A percentile compares a stretch with the other conserved stretches of the same genome.
Evolutionary conservation across 2,797 vertebrate genomes (phyloP).

Genomic region (Alca torda): DNA sequence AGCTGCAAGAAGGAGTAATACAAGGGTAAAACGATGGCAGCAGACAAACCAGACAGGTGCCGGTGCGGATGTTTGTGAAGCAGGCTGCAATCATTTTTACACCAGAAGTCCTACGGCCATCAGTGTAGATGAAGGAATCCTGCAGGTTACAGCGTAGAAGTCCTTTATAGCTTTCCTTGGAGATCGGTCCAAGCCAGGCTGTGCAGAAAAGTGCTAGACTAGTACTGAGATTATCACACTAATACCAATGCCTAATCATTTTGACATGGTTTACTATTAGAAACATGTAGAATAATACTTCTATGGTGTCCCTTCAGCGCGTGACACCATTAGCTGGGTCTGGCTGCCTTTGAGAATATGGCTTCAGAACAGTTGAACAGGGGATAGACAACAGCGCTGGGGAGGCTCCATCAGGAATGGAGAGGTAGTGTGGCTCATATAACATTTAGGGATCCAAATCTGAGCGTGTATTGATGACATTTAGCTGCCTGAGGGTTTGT

Average conservation of each 20-base stretch:
- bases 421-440: background rate
- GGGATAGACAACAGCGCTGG: background rate
- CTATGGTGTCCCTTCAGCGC: background rate
- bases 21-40: background rate
- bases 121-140: background rate
- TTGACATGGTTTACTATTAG: background rate
- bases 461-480: background rate
- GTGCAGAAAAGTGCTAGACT: background rate
- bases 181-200: background rate
- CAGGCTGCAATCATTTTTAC: background rate
- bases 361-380: background rate
- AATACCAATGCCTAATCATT: background rate
- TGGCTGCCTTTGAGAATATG: background rate
- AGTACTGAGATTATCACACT: background rate
- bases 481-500: background rate
- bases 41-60: background rate
- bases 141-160: background rate
- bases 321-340: background rate
- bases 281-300: background rate
- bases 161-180: background rate
- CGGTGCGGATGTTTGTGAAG: background rate
- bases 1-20: background rate
- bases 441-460: background rate
- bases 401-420: background rate
- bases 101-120: background rate